Conservation (phyloP, 2,113 vertebrate genomes). For the Patagioenas fasciata region DNA sequence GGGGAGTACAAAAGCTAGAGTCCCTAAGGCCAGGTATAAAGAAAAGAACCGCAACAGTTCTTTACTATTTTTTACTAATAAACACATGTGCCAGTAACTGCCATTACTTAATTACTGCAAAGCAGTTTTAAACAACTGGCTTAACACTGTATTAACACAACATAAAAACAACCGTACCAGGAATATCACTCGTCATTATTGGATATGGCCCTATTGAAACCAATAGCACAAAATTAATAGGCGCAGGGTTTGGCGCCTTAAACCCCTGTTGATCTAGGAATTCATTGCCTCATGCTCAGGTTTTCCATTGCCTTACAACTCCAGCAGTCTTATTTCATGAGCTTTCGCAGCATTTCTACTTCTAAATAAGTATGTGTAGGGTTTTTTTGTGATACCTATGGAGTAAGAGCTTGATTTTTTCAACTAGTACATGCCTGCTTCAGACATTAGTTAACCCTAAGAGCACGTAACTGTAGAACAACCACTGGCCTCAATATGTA, state of each 20-base stretch:
- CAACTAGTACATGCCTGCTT: background rate
- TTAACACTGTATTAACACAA: constrained; percentile 67
- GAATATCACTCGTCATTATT: constrained; percentile 22
- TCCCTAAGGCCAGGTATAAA: constrained; percentile 27
- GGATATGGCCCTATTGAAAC: constrained; percentile 21
- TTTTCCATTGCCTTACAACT: constrained; percentile 45
- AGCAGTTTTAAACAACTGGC: constrained; percentile 66
- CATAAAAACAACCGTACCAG: constrained; percentile 49
- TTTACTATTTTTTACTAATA: constrained; percentile 57
- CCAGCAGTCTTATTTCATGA: background rate
- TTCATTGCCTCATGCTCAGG: constrained; percentile 44
- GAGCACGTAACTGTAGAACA: background rate
- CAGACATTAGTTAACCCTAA: background rate
- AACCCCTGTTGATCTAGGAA: background rate
- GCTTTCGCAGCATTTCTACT: background rate
- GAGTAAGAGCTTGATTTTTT: background rate
- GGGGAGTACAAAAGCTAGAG: constrained; percentile 40
- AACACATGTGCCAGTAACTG: constrained; percentile 50
- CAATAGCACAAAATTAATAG: constrained; percentile 52
- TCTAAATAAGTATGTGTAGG: background rate
- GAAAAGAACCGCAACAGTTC: constrained; percentile 31
- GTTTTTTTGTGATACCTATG: background rate
- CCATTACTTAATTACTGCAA: constrained; percentile 62
- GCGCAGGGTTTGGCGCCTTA: background rate
- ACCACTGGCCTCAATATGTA: background rate